A percentile compares a stretch with the other conserved stretches of the same genome.
These are phyloP conservation scores for Aphodius sticticus DNA, from an alignment of 2,888 invertebrate genomes.

Conservation along the genomic window DNA sequence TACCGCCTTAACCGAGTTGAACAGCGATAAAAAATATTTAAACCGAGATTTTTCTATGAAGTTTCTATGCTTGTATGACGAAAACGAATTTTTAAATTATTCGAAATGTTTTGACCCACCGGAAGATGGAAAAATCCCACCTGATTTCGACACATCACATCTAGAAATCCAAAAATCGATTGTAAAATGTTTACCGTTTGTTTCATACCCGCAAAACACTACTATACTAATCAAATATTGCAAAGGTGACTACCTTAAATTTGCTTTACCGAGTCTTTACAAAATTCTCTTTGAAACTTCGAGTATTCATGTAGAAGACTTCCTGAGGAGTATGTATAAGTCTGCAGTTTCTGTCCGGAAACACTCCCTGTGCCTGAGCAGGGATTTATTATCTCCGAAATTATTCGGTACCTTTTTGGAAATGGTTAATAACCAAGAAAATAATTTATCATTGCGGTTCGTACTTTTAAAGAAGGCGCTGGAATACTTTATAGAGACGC, in stretches of 20 bases:
- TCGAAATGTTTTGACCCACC: slow-evolving; percentile 7
- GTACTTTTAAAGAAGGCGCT: slow-evolving; percentile 26
- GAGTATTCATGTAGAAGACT: neutral
- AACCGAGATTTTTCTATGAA: neutral
- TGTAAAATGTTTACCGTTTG: slow-evolving; percentile 4
- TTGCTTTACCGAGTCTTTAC: slow-evolving; percentile 18
- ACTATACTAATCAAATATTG: slow-evolving; percentile 19
- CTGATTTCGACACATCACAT: neutral
- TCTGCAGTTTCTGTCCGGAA: slow-evolving; percentile 28
- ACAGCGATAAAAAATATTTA: neutral
- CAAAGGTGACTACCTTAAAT: slow-evolving; percentile 28
- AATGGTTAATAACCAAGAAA: slow-evolving; percentile 10
- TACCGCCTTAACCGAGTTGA: neutral
- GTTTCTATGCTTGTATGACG: neutral
- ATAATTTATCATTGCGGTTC: slow-evolving; percentile 20
- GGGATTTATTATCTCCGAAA: slow-evolving; percentile 1
- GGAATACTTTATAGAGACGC: slow-evolving; percentile 12
- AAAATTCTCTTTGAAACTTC: neutral
- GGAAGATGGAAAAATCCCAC: slow-evolving; percentile 25
- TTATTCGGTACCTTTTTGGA: slow-evolving; percentile 15
- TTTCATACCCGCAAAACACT: neutral
- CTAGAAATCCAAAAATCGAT: neutral
- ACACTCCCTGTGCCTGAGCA: slow-evolving; percentile 21
- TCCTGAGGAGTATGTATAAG: slow-evolving; percentile 13
- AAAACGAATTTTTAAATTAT: slow-evolving; percentile 18